Evolutionary conservation across 2,113 vertebrate species (phyloP), one percentile per base, ranked within the genome.

Genomic region (Calidris pugnax): DNA sequence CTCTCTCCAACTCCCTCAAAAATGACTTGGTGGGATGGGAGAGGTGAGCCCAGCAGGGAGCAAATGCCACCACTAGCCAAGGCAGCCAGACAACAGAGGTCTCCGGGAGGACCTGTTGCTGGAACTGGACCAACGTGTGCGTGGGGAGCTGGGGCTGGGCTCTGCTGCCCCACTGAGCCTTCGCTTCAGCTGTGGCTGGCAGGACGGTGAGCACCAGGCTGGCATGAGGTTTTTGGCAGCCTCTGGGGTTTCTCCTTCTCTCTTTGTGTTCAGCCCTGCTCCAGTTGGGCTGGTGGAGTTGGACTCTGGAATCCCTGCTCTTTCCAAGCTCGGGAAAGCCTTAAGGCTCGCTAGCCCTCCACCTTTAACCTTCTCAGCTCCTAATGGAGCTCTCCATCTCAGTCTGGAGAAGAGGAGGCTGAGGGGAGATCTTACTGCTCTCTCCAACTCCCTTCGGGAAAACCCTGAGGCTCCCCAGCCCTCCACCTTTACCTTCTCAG

Each of bases 1-100:
- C n/a, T n/a, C n/a, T n/a, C n/a, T n/a, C n/a, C n/a, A n/a, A n/a
- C n/a, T n/a, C n/a, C n/a, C n/a, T 89, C 18, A 12, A 4, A 14
- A 4, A 24, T 1, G 3, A 30, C 15, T 57, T 22, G 0, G 15
- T 37, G n/a, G 7, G 32, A 3, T 23, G 50, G 37, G 32, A 71
- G 24, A 14, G 24, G 27, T 4, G 27, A 79, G 28, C 37, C n/a
- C n/a, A 27, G 74, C 32, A 33, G 37, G 43, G 48, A 59, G 48
- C 11, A 69, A 41, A 59, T 43, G 50, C 16, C n/a, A 7, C 47
- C 2, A 4, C 48, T 79, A 68, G 59, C 55, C 75, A 60, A 41
- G 41, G 62, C 26, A 85, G 21, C 21, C 30, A 27, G 68, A 39
- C 14, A 16, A 23, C 28, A 0, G 2, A 39, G 39, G 21, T 51